Conservation (phyloP, 1,140 invertebrate species). For the Drosophila azteca region DNA sequence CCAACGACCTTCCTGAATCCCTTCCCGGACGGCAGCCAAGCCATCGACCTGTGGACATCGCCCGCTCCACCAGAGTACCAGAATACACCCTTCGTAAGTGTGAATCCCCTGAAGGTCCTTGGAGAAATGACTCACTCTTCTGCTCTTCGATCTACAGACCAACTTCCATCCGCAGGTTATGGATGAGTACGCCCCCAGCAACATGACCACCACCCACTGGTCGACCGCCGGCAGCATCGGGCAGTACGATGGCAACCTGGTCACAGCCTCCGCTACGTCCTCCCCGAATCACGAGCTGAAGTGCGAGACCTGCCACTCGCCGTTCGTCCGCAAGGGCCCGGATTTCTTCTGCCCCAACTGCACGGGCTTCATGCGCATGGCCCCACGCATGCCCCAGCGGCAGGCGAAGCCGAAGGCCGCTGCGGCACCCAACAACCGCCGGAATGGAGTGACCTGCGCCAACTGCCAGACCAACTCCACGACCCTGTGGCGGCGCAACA, state of each 20-base stretch:
- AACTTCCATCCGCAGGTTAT: slow-evolving; percentile 78
- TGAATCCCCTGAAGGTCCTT: neutral
- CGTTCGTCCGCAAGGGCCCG: slow-evolving; percentile 54
- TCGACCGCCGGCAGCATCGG: slow-evolving; percentile 39
- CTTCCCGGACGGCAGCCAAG: slow-evolving; percentile 44
- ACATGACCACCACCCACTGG: slow-evolving; percentile 68
- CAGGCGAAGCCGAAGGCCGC: slow-evolving; percentile 73
- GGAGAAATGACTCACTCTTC: neutral
- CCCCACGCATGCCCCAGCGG: slow-evolving; percentile 54
- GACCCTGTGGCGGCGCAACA: slow-evolving; percentile 95
- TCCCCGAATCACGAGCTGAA: slow-evolving; percentile 58
- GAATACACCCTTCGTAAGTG: slow-evolving; percentile 72
- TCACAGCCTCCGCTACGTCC: slow-evolving; percentile 33
- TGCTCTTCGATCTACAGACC: slow-evolving; percentile 32
- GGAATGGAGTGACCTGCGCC: slow-evolving; percentile 93
- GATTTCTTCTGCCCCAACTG: slow-evolving; percentile 59
- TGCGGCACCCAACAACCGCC: slow-evolving; percentile 85
- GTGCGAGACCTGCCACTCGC: slow-evolving; percentile 64
- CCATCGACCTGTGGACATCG: slow-evolving; percentile 63
- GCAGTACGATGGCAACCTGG: slow-evolving; percentile 59
- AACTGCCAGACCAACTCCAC: slow-evolving; percentile 96
- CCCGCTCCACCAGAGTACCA: slow-evolving; percentile 49
- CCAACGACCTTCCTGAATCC: slow-evolving; percentile 59
- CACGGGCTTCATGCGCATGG: slow-evolving; percentile 30
- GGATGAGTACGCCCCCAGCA: slow-evolving; percentile 62